Percentiles rank a stretch among this genome's conserved stretches.
phyloP scores from a whole-genome alignment of 2,113 vertebrate species.

The Gila orcuttii region DNA sequence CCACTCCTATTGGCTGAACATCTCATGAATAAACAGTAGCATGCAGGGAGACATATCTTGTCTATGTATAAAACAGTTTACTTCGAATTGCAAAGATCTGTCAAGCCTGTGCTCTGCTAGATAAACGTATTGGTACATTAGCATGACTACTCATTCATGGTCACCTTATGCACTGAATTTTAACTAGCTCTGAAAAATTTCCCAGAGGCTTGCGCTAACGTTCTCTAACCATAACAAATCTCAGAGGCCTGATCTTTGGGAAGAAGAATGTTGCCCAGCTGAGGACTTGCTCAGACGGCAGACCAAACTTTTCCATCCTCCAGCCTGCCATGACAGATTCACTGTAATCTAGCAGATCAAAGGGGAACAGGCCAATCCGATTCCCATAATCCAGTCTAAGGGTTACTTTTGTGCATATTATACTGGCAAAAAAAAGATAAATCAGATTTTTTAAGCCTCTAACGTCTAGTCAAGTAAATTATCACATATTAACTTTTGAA shows the following conservation, averaged over 20 bases:
- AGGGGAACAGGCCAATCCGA: conserved; percentile 75
- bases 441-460: conserved; percentile 49
- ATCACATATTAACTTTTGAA: conserved; percentile 61
- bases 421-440: conserved; percentile 65
- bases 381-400: conserved; percentile 77
- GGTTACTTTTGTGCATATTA: conserved; percentile 74
- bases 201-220: neutral
- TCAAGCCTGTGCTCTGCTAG: neutral
- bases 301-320: conserved; percentile 66
- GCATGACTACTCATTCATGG: too few relatives aligned
- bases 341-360: conserved; percentile 83
- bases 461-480: conserved; percentile 48
- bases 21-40: conserved; percentile 47
- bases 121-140: neutral
- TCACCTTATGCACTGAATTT: conserved; percentile 22
- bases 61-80: neutral
- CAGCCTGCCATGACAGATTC: conserved; percentile 68
- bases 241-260: conserved; percentile 63
- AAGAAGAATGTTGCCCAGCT: conserved; percentile 66
- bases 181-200: conserved; percentile 9
- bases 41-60: neutral
- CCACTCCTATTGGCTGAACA: conserved; percentile 30
- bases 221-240: conserved; percentile 54
- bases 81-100: neutral
- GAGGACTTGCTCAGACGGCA: conserved; percentile 56